Evolutionary conservation across 2,888 invertebrate genomes (phyloP).

Genomic region (Harpagoxenus sublaevis): DNA sequence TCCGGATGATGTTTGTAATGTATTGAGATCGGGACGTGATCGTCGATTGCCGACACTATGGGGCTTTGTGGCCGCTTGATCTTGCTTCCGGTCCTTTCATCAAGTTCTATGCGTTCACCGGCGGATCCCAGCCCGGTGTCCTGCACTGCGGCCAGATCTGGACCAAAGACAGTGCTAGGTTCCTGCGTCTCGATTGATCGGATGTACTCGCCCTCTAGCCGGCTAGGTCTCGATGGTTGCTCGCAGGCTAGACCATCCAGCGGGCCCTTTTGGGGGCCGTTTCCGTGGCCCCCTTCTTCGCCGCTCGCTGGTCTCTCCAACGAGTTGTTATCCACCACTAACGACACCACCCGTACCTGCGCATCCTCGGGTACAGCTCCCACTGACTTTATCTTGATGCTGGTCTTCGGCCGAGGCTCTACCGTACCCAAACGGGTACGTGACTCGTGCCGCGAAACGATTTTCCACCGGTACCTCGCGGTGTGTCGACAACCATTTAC

Average conservation of each 20-base stretch:
- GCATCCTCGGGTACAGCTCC: conserved; percentile 79
- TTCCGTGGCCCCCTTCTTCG: conserved; percentile 79
- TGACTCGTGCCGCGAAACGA: conserved; percentile 51
- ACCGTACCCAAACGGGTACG: conserved; percentile 82
- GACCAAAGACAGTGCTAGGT: conserved; percentile 43
- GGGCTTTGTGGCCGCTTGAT: conserved; percentile 43
- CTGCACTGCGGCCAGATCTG: conserved; percentile 56
- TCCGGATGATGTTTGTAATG: conserved; percentile 58
- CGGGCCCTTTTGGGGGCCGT: conserved; percentile 82
- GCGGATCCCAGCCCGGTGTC: conserved; percentile 55
- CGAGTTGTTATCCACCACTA: conserved; percentile 80
- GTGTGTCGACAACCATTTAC: conserved; percentile 66
- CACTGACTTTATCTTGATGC: conserved; percentile 83
- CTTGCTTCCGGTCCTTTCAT: conserved; percentile 38
- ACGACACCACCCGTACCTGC: conserved; percentile 81
- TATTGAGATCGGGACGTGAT: conserved; percentile 61
- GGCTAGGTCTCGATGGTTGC: conserved; percentile 63
- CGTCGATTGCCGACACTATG: conserved; percentile 24
- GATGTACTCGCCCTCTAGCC: conserved; percentile 41
- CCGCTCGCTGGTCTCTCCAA: conserved; percentile 76
- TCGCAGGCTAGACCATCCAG: conserved; percentile 74
- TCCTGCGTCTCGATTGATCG: conserved; percentile 51
- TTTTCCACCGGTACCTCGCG: conserved; percentile 25
- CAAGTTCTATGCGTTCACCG: conserved; percentile 41
- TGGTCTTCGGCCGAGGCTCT: conserved; percentile 75